Conservation (phyloP, 2,888 invertebrate species). For the Scrobipalpa atriplicella region DNA sequence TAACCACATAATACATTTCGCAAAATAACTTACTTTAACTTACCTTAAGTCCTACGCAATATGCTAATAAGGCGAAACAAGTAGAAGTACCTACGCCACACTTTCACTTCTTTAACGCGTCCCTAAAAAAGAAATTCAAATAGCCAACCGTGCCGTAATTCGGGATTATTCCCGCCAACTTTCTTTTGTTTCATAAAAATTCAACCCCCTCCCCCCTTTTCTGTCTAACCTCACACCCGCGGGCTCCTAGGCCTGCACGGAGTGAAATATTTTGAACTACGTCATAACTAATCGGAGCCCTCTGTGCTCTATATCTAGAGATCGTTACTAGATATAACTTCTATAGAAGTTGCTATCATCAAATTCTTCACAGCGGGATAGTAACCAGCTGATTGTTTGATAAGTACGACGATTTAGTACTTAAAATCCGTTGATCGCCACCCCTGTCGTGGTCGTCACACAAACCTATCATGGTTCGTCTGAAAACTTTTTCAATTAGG, state of each 20-base stretch:
- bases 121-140: slow-evolving; percentile 30
- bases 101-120: slow-evolving; percentile 19
- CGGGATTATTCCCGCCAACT: slow-evolving; percentile 44
- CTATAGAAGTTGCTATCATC: no score
- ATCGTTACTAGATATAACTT: no score
- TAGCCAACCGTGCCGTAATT: slow-evolving; percentile 37
- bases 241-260: slow-evolving; percentile 27
- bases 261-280: slow-evolving; percentile 28
- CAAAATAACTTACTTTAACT: not conserved
- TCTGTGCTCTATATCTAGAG: no score
- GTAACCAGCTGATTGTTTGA: no score
- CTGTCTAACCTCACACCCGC: slow-evolving; percentile 14
- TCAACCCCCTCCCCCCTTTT: slow-evolving; percentile 38
- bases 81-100: not conserved
- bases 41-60: not conserved
- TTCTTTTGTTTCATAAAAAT: slow-evolving; percentile 47
- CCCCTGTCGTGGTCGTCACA: no score
- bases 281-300: not conserved
- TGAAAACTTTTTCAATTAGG: no score
- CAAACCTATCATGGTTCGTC: no score
- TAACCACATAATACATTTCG: slow-evolving; percentile 3
- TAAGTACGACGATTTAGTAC: no score
- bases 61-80: slow-evolving; percentile 6
- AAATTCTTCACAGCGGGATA: no score
- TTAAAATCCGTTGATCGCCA: no score